These are phyloP conservation scores for Catostylus mosaicus DNA, from an alignment of 30 jellyfish, hydroid and myxozoan species.

Conservation along the genomic window DNA sequence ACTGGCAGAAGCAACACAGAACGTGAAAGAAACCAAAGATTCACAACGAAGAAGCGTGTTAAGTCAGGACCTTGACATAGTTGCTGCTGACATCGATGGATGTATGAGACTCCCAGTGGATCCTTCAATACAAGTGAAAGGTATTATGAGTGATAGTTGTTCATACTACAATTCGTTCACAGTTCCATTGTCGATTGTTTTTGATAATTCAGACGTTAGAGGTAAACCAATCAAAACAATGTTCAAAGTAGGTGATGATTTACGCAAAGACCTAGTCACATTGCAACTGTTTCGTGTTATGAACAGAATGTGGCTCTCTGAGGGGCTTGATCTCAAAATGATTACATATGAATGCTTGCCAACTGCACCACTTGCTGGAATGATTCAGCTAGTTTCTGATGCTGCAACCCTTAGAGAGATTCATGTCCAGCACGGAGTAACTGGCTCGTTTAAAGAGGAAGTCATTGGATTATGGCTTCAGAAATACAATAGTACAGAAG, in stretches of 20 bases:
- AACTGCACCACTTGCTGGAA: slow-evolving; percentile 89
- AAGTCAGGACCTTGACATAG: slow-evolving; percentile 50
- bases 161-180: slow-evolving; percentile 85
- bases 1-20: slow-evolving; percentile 69
- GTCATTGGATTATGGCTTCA: slow-evolving; percentile 92
- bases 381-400: slow-evolving; percentile 81
- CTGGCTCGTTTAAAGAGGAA: slow-evolving; percentile 97
- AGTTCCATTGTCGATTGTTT: slow-evolving; percentile 80
- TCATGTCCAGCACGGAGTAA: slow-evolving; percentile 92
- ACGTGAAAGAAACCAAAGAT: slow-evolving; percentile 77
- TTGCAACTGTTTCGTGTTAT: slow-evolving; percentile 86
- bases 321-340: slow-evolving; percentile 87
- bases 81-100: slow-evolving; percentile 54
- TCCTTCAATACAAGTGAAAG: slow-evolving; percentile 77
- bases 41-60: slow-evolving; percentile 59
- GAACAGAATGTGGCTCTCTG: slow-evolving; percentile 91
- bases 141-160: slow-evolving; percentile 55
- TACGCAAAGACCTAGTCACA: slow-evolving; percentile 91
- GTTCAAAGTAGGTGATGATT: slow-evolving; percentile 97
- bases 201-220: slow-evolving; percentile 79
- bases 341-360: slow-evolving; percentile 88
- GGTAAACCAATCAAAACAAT: slow-evolving; percentile 76
- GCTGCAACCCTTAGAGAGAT: slow-evolving; percentile 93
- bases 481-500: slow-evolving; percentile 75
- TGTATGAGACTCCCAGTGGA: slow-evolving; percentile 77